phyloP scores from a whole-genome alignment of 2,888 invertebrate species.

The Heteropelma amictum region DNA sequence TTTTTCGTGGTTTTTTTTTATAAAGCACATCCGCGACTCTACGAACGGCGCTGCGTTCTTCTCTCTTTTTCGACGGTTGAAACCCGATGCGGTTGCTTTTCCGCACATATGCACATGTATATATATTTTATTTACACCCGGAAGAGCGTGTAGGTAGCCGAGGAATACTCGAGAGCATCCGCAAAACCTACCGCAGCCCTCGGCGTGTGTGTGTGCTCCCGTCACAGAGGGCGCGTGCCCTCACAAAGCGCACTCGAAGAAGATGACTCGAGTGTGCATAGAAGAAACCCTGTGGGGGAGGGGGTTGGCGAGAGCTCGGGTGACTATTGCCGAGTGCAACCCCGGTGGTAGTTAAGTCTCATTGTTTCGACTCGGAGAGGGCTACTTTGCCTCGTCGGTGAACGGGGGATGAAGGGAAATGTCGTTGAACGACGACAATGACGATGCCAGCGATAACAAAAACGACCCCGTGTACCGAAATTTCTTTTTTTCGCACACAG shows the following conservation, averaged over 20 bases:
- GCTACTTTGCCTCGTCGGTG: constrained; percentile 30
- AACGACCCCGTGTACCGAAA: not conserved
- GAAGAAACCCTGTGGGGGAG: constrained; percentile 1
- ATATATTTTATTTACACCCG: too few species aligned
- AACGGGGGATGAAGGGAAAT: constrained; percentile 22
- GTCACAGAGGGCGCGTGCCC: constrained; percentile 74
- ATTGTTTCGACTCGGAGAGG: constrained; percentile 70
- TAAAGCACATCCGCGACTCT: too few species aligned
- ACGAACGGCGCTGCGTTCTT: too few species aligned
- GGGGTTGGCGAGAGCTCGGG: constrained; percentile 36
- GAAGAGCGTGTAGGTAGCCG: too few species aligned
- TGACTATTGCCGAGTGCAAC: constrained; percentile 30
- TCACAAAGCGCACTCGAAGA: constrained; percentile 73
- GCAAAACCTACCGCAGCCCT: constrained; percentile 70
- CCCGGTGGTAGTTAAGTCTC: constrained; percentile 69
- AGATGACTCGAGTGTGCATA: constrained; percentile 73
- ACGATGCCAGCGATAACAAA: constrained; percentile 22
- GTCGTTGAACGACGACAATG: constrained; percentile 33
- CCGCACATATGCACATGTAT: too few species aligned
- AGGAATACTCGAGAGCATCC: constrained; percentile 28
- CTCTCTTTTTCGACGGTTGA: too few species aligned
- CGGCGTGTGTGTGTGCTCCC: constrained; percentile 47
- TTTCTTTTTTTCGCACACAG: not conserved
- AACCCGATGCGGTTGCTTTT: constrained; percentile 15
- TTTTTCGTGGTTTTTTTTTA: too few species aligned